These are phyloP conservation scores for Orycteropus afer DNA, from an alignment of 2,113 vertebrate species.

Conservation along the genomic window DNA sequence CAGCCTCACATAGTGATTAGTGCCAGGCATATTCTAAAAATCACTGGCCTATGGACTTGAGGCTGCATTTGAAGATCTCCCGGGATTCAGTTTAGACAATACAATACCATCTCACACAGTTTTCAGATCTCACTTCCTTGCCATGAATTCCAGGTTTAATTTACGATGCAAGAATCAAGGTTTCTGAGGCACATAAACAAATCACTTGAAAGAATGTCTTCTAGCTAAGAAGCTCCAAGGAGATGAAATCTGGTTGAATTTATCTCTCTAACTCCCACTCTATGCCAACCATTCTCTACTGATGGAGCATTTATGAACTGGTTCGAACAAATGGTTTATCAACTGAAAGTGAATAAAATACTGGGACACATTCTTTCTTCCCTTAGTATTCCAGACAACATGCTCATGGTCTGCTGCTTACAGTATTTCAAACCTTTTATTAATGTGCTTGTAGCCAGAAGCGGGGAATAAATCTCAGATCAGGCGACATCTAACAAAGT, in stretches of 20 bases:
- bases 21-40: neutral
- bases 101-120: neutral
- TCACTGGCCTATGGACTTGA: neutral
- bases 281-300: slow-evolving; percentile 2
- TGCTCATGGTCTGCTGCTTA: neutral
- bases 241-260: slow-evolving; percentile 52
- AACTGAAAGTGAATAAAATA: slow-evolving; percentile 46
- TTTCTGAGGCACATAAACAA: slow-evolving; percentile 12
- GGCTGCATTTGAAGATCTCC: neutral
- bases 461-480: slow-evolving; percentile 38
- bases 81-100: neutral
- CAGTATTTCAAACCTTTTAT: slow-evolving; percentile 61
- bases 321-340: slow-evolving; percentile 16
- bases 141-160: slow-evolving; percentile 56
- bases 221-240: slow-evolving; percentile 20
- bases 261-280: neutral
- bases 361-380: neutral
- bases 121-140: slow-evolving; percentile 15
- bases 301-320: slow-evolving; percentile 37
- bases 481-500: neutral
- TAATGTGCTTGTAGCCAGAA: slow-evolving; percentile 45
- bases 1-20: neutral
- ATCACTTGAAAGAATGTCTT: slow-evolving; percentile 48
- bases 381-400: slow-evolving; percentile 45
- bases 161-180: slow-evolving; percentile 31